Base-by-base conservation (phyloP, 2,888 invertebrate genomes). In the Drosophila leonis region DNA sequence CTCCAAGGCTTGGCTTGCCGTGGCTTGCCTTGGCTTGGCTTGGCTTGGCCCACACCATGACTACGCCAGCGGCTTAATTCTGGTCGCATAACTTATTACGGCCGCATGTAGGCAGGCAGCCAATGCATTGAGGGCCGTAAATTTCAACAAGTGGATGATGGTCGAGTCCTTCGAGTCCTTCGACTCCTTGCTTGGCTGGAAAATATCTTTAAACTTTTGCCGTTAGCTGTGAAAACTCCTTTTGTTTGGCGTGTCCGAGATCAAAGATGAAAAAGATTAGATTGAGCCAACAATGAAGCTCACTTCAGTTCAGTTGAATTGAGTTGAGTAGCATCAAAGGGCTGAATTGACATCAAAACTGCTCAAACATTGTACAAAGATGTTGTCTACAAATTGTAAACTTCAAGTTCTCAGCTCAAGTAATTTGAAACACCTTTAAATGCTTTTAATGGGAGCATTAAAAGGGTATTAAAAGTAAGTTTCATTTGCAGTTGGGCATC, bases 171-270 rank as follows among this genome's bases (percentile, higher is more conserved):
- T 27, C 46, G 46, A n/a, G 27, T 27, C 9, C 27, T n/a, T n/a
- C n/a, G n/a, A n/a, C n/a, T n/a, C n/a, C n/a, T n/a, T 10, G 5
- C 20, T 15, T 12, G 20, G 15, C 51, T 20, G 24, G 24, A 31
- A 56, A 61, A 52, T 60, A 62, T 64, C 65, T 70, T 72, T 62
- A 70, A 71, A 67, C 56, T 78, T 80, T 77, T 71, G 64, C 75
- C 62, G 71, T 65, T 70, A 80, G 75, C 79, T 83, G 75, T 75
- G 75, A 69, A 71, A 88, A 87, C 90, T 76, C 62, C 67, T 56
- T 69, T 70, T 70, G 67, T 72, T 69, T 67, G 57, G 46, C 66
- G 20, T 49, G 48, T n/a, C 9, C 37, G 37, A 75, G 74, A 82
- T 84, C 76, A 74, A 72, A 83, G 85, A 86, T 83, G 31, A 37